Percentiles rank a stretch among this genome's conserved stretches.
These are phyloP conservation scores for Alviniconcha strummeri DNA, from an alignment of 2,888 invertebrate genomes.

Conservation along the genomic window DNA sequence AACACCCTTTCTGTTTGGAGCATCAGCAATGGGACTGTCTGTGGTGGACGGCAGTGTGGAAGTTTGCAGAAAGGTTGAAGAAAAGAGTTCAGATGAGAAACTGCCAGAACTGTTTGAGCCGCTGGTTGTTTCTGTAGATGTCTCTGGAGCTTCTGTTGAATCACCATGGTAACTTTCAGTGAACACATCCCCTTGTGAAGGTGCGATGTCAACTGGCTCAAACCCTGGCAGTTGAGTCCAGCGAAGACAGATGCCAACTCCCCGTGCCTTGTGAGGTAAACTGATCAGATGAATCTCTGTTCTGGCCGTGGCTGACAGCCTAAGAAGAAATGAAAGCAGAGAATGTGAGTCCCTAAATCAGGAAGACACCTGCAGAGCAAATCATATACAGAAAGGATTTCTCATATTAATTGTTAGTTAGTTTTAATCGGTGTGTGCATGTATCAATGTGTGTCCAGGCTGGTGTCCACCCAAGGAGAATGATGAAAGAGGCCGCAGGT, in stretches of 20 bases:
- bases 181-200: neutral
- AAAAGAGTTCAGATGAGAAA: neutral
- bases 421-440: too few relatives aligned
- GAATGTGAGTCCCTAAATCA: too few relatives aligned
- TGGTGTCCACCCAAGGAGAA: too few relatives aligned
- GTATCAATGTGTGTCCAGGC: too few relatives aligned
- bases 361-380: too few relatives aligned
- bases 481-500: too few relatives aligned
- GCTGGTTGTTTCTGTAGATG: neutral
- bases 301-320: neutral
- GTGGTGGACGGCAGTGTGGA: neutral
- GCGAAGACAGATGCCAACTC: conserved; percentile 15
- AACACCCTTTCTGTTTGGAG: conserved; percentile 9
- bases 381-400: too few relatives aligned
- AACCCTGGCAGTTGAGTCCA: conserved; percentile 16
- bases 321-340: neutral
- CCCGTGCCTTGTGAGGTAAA: conserved; percentile 54
- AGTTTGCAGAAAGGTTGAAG: neutral
- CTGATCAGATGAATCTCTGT: conserved; percentile 63
- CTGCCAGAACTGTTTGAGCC: neutral
- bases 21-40: neutral
- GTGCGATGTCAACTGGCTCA: neutral
- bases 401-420: too few relatives aligned
- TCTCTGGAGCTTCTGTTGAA: neutral
- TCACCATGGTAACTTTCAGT: neutral